Conservation (phyloP, 2,888 invertebrate genomes). For the Agriotes lineatus region DNA sequence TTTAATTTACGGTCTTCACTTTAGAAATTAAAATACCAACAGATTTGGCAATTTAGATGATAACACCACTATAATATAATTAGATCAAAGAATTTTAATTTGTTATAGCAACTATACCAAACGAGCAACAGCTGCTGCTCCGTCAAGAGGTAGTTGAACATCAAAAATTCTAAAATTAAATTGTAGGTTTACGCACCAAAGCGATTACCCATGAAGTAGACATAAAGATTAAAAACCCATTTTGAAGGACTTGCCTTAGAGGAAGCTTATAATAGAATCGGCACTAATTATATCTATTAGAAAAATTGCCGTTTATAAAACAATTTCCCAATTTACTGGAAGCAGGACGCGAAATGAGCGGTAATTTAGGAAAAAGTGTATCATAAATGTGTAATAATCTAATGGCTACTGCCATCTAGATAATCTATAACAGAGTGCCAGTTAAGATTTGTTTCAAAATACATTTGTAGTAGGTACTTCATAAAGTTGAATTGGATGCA, state of each 20-base stretch:
- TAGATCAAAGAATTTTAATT: no score
- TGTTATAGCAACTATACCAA: neutral
- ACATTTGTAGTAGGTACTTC: no score
- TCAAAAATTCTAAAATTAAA: neutral
- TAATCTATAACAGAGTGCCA: no score
- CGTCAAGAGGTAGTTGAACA: neutral
- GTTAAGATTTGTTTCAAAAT: no score
- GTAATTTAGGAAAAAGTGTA: neutral
- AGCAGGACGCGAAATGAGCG: neutral
- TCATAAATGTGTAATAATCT: no score
- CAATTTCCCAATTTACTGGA: neutral
- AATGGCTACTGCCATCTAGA: no score
- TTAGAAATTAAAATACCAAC: no score
- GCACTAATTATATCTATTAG: conserved; percentile 9
- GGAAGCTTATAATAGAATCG: conserved; percentile 6
- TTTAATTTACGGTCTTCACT: no score
- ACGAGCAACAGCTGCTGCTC: neutral
- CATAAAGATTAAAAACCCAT: conserved; percentile 13
- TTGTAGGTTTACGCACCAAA: neutral
- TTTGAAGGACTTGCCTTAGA: conserved; percentile 1
- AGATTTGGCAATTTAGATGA: no score
- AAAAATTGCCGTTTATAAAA: neutral
- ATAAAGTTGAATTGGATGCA: no score
- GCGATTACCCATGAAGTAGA: neutral
- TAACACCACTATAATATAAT: no score